A percentile compares a stretch with the other conserved stretches of the same genome.
These are phyloP conservation scores for Protaetia brevitarsis DNA, from an alignment of 1,140 invertebrate species.

Conservation along the genomic window DNA sequence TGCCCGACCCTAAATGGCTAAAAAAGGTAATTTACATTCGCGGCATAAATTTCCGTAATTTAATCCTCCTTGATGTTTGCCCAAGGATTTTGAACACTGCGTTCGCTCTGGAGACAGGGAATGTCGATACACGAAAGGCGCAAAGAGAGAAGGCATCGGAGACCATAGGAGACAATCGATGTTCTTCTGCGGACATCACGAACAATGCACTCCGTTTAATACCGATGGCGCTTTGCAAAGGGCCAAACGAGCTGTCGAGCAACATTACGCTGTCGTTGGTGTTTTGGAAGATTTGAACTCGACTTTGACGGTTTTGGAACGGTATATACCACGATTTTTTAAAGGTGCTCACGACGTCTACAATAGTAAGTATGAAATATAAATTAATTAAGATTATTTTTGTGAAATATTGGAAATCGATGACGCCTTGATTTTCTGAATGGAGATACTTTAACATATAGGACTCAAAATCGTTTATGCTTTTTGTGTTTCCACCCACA, in stretches of 20 bases:
- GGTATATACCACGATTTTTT: conserved; percentile 83
- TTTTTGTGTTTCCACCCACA: too few species aligned
- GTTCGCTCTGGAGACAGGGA: conserved; percentile 80
- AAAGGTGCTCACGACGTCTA: conserved; percentile 72
- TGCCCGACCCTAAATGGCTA: conserved; percentile 82
- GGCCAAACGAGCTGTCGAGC: conserved; percentile 79
- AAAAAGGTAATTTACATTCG: conserved; percentile 66
- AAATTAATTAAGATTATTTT: neutral
- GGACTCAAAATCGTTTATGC: too few species aligned
- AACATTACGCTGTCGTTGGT: conserved; percentile 82
- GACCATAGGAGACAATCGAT: conserved; percentile 79
- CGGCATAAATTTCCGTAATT: neutral
- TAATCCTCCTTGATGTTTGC: conserved; percentile 25
- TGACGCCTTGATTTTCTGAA: too few species aligned
- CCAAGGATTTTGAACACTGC: conserved; percentile 82
- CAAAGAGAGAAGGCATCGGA: conserved; percentile 80
- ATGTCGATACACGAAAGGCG: conserved; percentile 77
- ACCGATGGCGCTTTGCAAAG: conserved; percentile 77
- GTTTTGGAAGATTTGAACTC: conserved; percentile 84
- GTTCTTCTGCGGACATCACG: conserved; percentile 87
- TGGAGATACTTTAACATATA: too few species aligned
- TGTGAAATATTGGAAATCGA: too few species aligned
- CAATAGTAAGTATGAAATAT: conserved; percentile 64
- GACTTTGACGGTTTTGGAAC: conserved; percentile 77
- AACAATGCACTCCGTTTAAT: conserved; percentile 84